Percentiles rank a stretch among this genome's conserved stretches.
Evolutionary conservation across 2,888 invertebrate genomes (phyloP).

Genomic region (Drosophila austrosaltans): DNA sequence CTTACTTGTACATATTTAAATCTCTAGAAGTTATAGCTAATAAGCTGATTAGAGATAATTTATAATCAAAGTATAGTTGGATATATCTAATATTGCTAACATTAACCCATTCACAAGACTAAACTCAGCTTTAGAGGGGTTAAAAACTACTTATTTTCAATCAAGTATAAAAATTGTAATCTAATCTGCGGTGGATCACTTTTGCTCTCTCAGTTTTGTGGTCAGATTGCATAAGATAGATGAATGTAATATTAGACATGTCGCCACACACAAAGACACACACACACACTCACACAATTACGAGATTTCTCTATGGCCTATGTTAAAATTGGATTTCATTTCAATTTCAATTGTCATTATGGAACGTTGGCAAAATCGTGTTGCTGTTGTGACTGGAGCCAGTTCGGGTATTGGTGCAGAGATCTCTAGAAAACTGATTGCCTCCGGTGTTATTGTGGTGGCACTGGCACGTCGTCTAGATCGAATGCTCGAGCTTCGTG

Average conservation of each 20-base stretch:
- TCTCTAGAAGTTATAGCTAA: no score
- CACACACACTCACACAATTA: background rate
- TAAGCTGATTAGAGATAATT: no score
- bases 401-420: slow-evolving; percentile 86
- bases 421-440: slow-evolving; percentile 82
- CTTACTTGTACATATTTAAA: no score
- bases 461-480: slow-evolving; percentile 84
- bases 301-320: background rate
- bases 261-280: background rate
- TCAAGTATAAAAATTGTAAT: background rate
- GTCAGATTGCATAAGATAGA: background rate
- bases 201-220: background rate
- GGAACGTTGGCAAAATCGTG: slow-evolving; percentile 86
- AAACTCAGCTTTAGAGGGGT: no score
- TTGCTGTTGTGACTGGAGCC: slow-evolving; percentile 87
- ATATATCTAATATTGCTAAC: no score
- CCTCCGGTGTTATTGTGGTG: slow-evolving; percentile 85
- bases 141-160: no score
- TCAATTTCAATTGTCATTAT: slow-evolving; percentile 62
- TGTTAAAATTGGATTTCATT: slow-evolving; percentile 30
- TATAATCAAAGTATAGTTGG: no score
- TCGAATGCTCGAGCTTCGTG: slow-evolving; percentile 59
- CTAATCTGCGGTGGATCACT: background rate
- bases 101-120: no score
- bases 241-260: background rate